Base-by-base conservation (phyloP, 53 echinoderm and acorn worm species). In the Patiria pectinifera region DNA sequence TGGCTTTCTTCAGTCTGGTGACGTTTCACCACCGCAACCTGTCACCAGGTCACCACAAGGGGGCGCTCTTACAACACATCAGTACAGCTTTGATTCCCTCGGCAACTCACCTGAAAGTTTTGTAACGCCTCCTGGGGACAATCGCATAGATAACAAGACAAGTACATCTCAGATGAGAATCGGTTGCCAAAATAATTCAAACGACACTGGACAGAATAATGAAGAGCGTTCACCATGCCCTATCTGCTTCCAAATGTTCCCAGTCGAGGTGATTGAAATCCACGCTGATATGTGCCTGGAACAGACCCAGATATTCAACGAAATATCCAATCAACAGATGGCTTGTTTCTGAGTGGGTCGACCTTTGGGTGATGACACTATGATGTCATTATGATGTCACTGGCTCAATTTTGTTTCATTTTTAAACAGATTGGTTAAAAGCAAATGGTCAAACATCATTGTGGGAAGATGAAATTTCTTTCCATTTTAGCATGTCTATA, bases 231-330 rank as follows among this genome's bases (percentile, higher is more conserved):
- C 71, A 16, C 47, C 77, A 0, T 92, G 92, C 47, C 92, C 92
- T 1, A 19, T 92, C 18, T 92, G 92, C 45, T 44, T 53, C 16
- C 47, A 44, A 3, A 62, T 48, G 4, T 92, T 21, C 85, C 78
- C 92, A 2, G 12, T 77, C 3, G 21, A 44, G 11, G 21, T 85
- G 45, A 85, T 92, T 22, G 92, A 92, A 46, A 43, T 45, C 9
- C 92, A 92, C 7, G 85, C 77, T 21, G 80, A 92, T 72, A 75
- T 85, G 77, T 92, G 92, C 59, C 66, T 85, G 76, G 78, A 85
- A 62, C 84, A 46, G 47, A 77, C 26, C 44, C 23, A 11, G 48
- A 60, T 92, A 6, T 48, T 84, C 16, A 43, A 22, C 11, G 84
- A 92, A 58, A 48, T 84, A 35, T 48, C 84, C 0, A 48, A 6